Base-by-base conservation (phyloP, 2,888 invertebrate genomes). In the Drosophila sordidula region DNA sequence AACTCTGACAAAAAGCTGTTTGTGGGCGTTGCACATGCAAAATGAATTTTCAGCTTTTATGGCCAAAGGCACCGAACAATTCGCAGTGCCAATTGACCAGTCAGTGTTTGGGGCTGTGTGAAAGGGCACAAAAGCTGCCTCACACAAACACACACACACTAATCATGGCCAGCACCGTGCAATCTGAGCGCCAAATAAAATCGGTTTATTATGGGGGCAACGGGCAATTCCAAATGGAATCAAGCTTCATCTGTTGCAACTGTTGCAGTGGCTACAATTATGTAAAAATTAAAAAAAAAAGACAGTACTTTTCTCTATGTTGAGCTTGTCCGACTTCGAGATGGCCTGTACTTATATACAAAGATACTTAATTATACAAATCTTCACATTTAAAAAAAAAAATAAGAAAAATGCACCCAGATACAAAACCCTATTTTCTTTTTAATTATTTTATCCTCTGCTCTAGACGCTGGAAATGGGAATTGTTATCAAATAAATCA, bases 21-120 rank as follows among this genome's bases (percentile, higher is more conserved):
- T 41, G 52, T 62, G 65, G 58, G 59, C 65, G 29, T 50, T 50
- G 29, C 46, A 54, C 52, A 45, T 44, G 51, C 44, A 59, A 75
- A 78, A 76, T 75, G 54, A 70, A 78, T 61, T 63, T 59, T 42
- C 47, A 63, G 41, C 36, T 57, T 57, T 78, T 58, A 59, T 63
- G 36, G 36, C 69, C 73, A 56, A 39, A 22, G 42, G 32, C 34
- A n/a, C 39, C 26, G n/a, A 41, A 47, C 16, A 45, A 29, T 34
- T 32, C 54, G 16, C 12, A n/a, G 22, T 36, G 42, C 46, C 66
- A 71, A 61, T 67, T 50, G 61, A 38, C 46, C 59, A 56, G 26
- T 14, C 25, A 6, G 42, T 44, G 44, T 1, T 6, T 36, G 14
- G 11, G 16, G 26, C 16, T 4, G 22, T 3, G 4, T 4, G 22